Percentiles rank a stretch among this genome's conserved stretches.
Conservation (phyloP, 2,888 invertebrate genomes). For the Agrotis exclamationis region DNA sequence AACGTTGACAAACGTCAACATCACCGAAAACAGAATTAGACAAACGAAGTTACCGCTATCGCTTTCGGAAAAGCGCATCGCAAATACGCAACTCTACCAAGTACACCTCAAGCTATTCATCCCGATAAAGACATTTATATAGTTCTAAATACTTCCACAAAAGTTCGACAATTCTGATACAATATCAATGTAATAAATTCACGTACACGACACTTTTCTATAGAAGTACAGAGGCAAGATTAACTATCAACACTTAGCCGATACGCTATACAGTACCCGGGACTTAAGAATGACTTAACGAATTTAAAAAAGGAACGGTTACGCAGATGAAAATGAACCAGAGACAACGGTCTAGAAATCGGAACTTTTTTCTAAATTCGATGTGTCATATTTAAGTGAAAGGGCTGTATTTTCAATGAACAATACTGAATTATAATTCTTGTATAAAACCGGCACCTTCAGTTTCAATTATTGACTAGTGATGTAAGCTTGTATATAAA, state of each 20-base stretch:
- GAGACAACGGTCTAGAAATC: neutral
- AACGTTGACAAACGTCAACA: neutral
- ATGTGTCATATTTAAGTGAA: neutral
- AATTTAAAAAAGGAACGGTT: neutral
- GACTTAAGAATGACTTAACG: neutral
- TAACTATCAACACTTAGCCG: slow-evolving; percentile 26
- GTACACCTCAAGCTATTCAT: slow-evolving; percentile 44
- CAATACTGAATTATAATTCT: slow-evolving; percentile 55
- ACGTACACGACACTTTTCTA: slow-evolving; percentile 47
- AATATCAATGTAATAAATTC: slow-evolving; percentile 35
- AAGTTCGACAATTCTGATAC: slow-evolving; percentile 23
- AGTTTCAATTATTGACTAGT: slow-evolving; percentile 57
- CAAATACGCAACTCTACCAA: slow-evolving; percentile 19
- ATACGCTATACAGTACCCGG: slow-evolving; percentile 4
- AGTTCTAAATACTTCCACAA: slow-evolving; percentile 42
- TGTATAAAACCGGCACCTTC: slow-evolving; percentile 47
- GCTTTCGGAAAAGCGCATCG: neutral
- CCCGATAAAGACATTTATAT: slow-evolving; percentile 48
- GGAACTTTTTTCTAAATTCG: neutral
- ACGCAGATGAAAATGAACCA: neutral
- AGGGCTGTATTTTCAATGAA: slow-evolving; percentile 23
- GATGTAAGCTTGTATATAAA: slow-evolving; percentile 43
- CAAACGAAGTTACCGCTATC: too few species aligned
- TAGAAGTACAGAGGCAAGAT: slow-evolving; percentile 52
- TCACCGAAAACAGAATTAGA: neutral